These are phyloP conservation scores for Limanda limanda DNA, from an alignment of 2,113 vertebrate genomes.

Conservation along the genomic window DNA sequence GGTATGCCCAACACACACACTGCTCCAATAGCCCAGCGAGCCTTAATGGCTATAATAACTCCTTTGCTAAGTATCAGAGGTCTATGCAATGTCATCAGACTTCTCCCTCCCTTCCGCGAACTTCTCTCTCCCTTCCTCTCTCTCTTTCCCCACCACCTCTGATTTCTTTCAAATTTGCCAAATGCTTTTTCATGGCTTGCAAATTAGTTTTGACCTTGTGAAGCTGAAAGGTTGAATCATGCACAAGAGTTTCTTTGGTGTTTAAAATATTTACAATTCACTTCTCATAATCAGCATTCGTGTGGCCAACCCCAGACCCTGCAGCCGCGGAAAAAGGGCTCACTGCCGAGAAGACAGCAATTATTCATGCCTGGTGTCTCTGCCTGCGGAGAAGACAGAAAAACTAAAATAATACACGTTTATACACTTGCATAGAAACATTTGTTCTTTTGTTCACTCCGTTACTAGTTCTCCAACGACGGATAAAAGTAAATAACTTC, in stretches of 20 bases:
- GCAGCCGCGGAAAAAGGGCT: constrained; percentile 62
- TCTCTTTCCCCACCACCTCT: constrained; percentile 14
- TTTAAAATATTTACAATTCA: constrained; percentile 82
- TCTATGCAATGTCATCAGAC: constrained; percentile 75
- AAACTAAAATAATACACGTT: constrained; percentile 48
- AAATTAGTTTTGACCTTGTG: constrained; percentile 82
- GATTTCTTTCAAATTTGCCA: constrained; percentile 70
- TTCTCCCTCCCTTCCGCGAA: constrained; percentile 19
- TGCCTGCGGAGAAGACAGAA: constrained; percentile 51
- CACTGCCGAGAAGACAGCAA: constrained; percentile 67
- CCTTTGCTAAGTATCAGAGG: constrained; percentile 76
- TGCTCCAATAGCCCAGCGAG: constrained; percentile 58
- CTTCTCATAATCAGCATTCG: constrained; percentile 76
- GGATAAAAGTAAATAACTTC: constrained; percentile 30
- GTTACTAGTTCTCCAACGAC: constrained; percentile 7
- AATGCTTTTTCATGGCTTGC: constrained; percentile 77
- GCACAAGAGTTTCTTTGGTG: constrained; percentile 70
- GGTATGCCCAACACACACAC: constrained; percentile 63
- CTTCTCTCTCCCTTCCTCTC: constrained; percentile 1
- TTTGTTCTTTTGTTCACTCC: constrained; percentile 32
- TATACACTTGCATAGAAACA: constrained; percentile 29
- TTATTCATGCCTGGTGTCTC: constrained; percentile 76
- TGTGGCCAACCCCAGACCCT: constrained; percentile 58
- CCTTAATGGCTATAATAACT: constrained; percentile 81
- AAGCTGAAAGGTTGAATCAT: constrained; percentile 76